Percentiles rank a stretch among this genome's conserved stretches.
Conservation (phyloP, 2,113 vertebrate species). For the Cercopithecus mona region DNA sequence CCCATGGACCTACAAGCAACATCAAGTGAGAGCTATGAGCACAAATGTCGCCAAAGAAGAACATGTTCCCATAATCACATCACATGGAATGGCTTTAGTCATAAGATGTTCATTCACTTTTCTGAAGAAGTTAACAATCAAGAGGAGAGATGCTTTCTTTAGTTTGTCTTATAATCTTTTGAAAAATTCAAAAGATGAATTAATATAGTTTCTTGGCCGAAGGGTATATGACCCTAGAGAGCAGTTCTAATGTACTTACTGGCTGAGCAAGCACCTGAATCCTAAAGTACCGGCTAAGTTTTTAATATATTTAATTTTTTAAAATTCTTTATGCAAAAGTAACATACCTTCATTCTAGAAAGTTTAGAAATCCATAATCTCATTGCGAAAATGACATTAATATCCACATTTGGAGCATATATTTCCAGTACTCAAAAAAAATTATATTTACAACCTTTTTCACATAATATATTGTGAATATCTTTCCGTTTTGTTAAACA, state of each 20-base stretch:
- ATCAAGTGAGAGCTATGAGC: conserved; percentile 61
- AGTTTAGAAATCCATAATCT: neutral
- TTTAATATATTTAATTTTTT: neutral
- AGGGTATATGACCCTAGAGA: neutral
- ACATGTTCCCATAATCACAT: neutral
- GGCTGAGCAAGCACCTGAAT: neutral
- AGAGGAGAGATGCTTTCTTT: neutral
- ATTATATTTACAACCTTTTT: conserved; percentile 16
- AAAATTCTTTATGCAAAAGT: neutral
- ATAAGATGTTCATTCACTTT: neutral
- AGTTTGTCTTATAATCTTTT: conserved; percentile 1
- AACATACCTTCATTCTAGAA: neutral
- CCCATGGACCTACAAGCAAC: conserved; percentile 90
- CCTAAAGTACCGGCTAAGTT: neutral
- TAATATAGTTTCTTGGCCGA: neutral
- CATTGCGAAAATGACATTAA: neutral
- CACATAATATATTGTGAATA: neutral
- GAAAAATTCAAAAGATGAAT: neutral
- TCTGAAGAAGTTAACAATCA: neutral
- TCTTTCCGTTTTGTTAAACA: neutral
- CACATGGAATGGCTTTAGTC: neutral
- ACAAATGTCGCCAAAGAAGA: neutral
- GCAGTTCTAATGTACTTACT: neutral
- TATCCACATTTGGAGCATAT: neutral
- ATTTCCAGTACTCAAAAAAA: conserved; percentile 28